Evolutionary conservation across 2,888 invertebrate species (phyloP).

Genomic region (Yponomeuta evonymella): DNA sequence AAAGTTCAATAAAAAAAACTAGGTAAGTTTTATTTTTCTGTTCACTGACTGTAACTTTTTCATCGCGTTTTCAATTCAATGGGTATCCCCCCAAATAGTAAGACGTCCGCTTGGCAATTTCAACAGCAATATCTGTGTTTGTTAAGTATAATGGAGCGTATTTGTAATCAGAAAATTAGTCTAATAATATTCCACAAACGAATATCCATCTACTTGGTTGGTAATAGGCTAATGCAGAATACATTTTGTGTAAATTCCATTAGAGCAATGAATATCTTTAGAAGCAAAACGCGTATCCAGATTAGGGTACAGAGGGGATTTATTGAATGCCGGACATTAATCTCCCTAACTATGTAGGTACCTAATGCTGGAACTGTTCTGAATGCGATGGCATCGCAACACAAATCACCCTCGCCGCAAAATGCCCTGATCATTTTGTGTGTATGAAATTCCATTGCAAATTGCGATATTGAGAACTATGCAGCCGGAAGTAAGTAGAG

Average conservation of each 20-base stretch:
- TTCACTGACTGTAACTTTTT: no score
- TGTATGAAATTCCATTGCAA: constrained; percentile 23
- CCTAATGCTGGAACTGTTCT: constrained; percentile 27
- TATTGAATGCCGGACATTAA: constrained; percentile 49
- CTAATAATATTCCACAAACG: background rate
- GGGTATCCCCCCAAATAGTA: no score
- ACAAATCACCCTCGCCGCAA: constrained; percentile 34
- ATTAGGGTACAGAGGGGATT: constrained; percentile 1
- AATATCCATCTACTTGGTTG: background rate
- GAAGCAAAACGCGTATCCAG: constrained; percentile 4
- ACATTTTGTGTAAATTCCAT: background rate
- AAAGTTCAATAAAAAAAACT: no score
- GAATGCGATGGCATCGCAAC: constrained; percentile 42
- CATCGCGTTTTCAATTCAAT: no score
- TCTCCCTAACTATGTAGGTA: constrained; percentile 35
- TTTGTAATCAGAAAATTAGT: background rate
- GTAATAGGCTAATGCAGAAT: constrained; percentile 22
- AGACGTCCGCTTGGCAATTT: no score
- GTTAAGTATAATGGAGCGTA: no score
- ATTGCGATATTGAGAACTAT: constrained; percentile 43
- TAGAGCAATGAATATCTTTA: constrained; percentile 13
- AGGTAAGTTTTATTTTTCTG: no score
- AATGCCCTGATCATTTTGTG: constrained; percentile 30
- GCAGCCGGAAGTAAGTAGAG: constrained; percentile 19
- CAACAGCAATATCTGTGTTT: no score